Conservation (phyloP, 2,113 vertebrate species). For the rat (Rattus norvegicus) region GRCr8 NC_086033.1:3722501-3723000, state of each 20-base stretch:
- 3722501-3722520: neutral
- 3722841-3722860: neutral
- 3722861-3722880: neutral
- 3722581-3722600: neutral
- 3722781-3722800: neutral
- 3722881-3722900: too few species aligned
- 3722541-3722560: neutral
- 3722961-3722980: too few species aligned
- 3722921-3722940: too few species aligned
- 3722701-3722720: neutral
- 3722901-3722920: too few species aligned
- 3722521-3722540: neutral
- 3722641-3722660: neutral
- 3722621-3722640: neutral
- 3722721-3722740: neutral
- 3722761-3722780: neutral
- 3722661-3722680: neutral
- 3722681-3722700: neutral
- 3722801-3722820: too few species aligned
- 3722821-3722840: neutral
- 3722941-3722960: too few species aligned
- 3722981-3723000: too few species aligned
- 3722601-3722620: neutral
- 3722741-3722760: neutral
- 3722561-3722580: neutral